Evolutionary conservation across 2,888 invertebrate species (phyloP).

Genomic region (Gisinianus flammeolus): DNA sequence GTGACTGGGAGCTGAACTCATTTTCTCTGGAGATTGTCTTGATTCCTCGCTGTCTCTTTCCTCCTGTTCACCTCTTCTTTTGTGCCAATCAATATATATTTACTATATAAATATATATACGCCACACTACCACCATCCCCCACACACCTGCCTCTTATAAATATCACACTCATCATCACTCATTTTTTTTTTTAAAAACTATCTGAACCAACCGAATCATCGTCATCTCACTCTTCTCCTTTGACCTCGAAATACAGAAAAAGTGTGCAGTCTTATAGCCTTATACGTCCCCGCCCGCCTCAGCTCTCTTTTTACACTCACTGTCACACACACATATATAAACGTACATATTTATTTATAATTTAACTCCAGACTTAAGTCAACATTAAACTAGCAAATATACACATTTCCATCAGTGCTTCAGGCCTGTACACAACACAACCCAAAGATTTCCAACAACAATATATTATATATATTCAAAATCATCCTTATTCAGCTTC

Average conservation of each 20-base stretch:
- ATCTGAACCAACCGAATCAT: not conserved
- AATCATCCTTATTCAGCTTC: too few relatives aligned
- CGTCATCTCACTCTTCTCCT: conserved; percentile 16
- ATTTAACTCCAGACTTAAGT: not conserved
- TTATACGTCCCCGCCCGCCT: not conserved
- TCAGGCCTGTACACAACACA: conserved; percentile 31
- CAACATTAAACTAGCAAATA: not conserved
- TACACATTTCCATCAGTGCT: conserved; percentile 11
- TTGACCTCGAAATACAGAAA: conserved; percentile 18
- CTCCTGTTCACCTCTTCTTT: conserved; percentile 31
- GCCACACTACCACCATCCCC: not conserved
- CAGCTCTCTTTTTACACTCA: not conserved
- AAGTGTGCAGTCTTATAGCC: not conserved
- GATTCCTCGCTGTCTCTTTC: conserved; percentile 38
- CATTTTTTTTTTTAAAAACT: too few relatives aligned
- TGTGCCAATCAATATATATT: conserved; percentile 10
- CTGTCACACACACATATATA: not conserved
- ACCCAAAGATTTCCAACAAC: too few relatives aligned
- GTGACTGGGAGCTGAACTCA: conserved; percentile 42
- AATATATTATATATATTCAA: too few relatives aligned
- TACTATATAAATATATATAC: not conserved
- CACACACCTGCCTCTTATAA: too few relatives aligned
- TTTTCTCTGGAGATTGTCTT: conserved; percentile 38
- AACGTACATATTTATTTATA: not conserved
- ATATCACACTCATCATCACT: too few relatives aligned